A percentile compares a stretch with the other conserved stretches of the same genome.
Evolutionary conservation across 1,140 invertebrate species (phyloP).

Genomic region (Drosophila athabasca): DNA sequence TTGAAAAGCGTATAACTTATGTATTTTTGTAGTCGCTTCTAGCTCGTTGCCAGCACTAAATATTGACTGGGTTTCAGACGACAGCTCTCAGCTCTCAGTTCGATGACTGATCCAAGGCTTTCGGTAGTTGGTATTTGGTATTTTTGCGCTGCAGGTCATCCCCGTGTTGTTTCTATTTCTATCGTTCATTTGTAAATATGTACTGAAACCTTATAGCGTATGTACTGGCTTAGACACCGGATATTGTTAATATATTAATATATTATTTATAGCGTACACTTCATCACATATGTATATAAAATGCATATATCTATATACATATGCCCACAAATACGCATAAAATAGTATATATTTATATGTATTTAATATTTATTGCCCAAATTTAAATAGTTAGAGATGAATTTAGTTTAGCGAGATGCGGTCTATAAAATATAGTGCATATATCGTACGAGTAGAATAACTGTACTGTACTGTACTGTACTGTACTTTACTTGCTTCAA

Average conservation of each 20-base stretch:
- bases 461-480: constrained; percentile 53
- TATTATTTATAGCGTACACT: constrained; percentile 43
- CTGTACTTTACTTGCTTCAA: constrained; percentile 64
- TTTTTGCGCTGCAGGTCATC: constrained; percentile 2
- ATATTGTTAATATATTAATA: constrained; percentile 74
- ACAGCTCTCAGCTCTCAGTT: neutral
- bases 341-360: constrained; percentile 48
- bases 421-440: constrained; percentile 44
- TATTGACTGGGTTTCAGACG: constrained; percentile 25
- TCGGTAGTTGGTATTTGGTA: constrained; percentile 6
- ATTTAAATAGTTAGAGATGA: constrained; percentile 76
- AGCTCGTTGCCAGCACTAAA: constrained; percentile 21
- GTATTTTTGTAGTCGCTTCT: constrained; percentile 60
- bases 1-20: constrained; percentile 44
- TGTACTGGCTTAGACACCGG: constrained; percentile 56
- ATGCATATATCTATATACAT: constrained; percentile 35
- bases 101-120: constrained; percentile 29
- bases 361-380: constrained; percentile 76
- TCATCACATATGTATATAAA: constrained; percentile 48
- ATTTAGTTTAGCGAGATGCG: constrained; percentile 71
- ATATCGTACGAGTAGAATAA: constrained; percentile 60
- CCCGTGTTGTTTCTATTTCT: constrained; percentile 58
- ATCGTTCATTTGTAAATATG: constrained; percentile 77
- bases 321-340: constrained; percentile 29
- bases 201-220: constrained; percentile 50